Conservation (phyloP, 2,113 vertebrate genomes). For the Melanostigma gelatinosum region DNA sequence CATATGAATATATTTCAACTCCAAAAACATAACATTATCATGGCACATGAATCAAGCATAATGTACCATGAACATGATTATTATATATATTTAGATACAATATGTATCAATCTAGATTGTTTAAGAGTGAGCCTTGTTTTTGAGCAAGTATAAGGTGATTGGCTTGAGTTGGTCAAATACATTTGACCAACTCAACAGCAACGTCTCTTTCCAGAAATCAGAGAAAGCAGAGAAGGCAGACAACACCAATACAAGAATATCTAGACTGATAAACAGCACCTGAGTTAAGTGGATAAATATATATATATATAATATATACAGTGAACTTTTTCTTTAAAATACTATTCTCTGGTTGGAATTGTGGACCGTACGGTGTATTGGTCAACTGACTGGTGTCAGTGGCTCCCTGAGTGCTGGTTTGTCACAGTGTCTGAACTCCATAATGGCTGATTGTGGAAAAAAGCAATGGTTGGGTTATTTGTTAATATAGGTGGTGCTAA, state of each 20-base stretch:
- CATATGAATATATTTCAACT: neutral
- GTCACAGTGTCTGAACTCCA: neutral
- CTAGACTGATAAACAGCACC: neutral
- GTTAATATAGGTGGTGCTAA: neutral
- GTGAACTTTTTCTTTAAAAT: neutral
- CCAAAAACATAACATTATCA: neutral
- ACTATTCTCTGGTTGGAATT: neutral
- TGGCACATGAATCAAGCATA: too few species aligned
- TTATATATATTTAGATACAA: neutral
- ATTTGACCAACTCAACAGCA: too few species aligned
- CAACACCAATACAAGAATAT: neutral
- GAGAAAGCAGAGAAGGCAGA: too few species aligned
- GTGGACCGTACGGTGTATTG: neutral
- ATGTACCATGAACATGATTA: too few species aligned
- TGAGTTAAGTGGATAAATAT: neutral
- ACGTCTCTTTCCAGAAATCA: too few species aligned
- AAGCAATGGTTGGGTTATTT: neutral
- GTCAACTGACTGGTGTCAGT: neutral
- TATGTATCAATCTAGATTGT: neutral
- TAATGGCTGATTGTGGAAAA: neutral
- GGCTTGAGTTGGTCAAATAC: too few species aligned
- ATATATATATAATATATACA: neutral
- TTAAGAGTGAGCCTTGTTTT: neutral
- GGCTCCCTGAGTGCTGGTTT: neutral
- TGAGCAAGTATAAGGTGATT: neutral